Evolutionary conservation across 2,797 vertebrate genomes (phyloP), one percentile per base, ranked within the genome.

Genomic region (Chromis chromis): DNA sequence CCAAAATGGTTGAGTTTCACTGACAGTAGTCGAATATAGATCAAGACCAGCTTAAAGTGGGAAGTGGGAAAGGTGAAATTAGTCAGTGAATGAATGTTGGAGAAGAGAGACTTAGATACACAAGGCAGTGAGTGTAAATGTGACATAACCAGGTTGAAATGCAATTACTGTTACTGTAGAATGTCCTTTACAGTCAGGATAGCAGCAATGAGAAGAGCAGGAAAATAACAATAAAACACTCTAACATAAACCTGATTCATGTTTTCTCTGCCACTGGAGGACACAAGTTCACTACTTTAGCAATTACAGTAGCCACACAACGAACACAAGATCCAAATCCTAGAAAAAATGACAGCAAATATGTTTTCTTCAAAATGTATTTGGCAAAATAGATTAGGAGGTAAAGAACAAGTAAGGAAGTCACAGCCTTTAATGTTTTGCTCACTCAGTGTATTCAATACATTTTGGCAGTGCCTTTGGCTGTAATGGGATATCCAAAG

Each of bases 401-500:
- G 28, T 31, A 31, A 12, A 12, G 33, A 10, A 60, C 14, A 9
- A 24, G n/a, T 55, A 36, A 64, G 40, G 4, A 31, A 13, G 17
- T 39, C 6, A 21, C 28, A n/a, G 3, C 57, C 56, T 82, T 53
- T n/a, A 44, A 61, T 19, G 27, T 58, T 67, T 53, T 31, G 28
- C 65, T 70, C 21, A 44, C 27, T 72, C 58, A 17, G 2, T 48
- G 6, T 55, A 36, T 63, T 54, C 7, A 36, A 49, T 39, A 11
- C 42, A 49, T 74, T 71, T 78, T 84, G 64, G 67, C 81, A 73
- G 56, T 40, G 58, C 40, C 1, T 40, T 36, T 44, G 25, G 10
- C 60, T 40, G 22, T 72, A 75, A 75, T 42, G 49, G 36, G 54
- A 69, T 68, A 64, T 55, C n/a, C 27, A 0, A 17, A 46, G 12